Evolutionary conservation across 2,113 vertebrate species (phyloP).

Genomic region (Girardinichthys multiradiatus): DNA sequence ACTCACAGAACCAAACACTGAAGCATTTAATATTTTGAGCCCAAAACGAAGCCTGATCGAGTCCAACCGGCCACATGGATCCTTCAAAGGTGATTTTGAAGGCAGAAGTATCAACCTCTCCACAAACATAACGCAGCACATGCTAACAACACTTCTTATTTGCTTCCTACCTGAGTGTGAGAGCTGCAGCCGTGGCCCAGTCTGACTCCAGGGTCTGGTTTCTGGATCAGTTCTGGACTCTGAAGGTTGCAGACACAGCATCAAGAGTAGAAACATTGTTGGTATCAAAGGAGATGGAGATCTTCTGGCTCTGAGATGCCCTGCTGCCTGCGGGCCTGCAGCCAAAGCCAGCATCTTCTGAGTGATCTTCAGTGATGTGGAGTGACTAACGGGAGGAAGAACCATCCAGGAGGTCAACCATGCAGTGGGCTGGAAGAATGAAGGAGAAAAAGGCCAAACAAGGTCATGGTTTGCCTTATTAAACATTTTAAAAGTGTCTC

Average conservation of each 20-base stretch:
- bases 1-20: too few relatives aligned
- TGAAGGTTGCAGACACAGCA: conserved; percentile 35
- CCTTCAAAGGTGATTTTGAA: too few relatives aligned
- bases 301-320: neutral
- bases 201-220: conserved; percentile 38
- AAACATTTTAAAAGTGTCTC: too few relatives aligned
- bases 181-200: conserved; percentile 56
- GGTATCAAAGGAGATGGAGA: neutral
- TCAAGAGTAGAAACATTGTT: conserved; percentile 8
- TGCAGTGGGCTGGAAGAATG: conserved; percentile 5
- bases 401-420: conserved; percentile 19
- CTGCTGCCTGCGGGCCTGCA: neutral
- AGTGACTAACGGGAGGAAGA: neutral
- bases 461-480: too few relatives aligned
- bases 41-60: too few relatives aligned
- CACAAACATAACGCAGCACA: neutral
- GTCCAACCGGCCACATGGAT: too few relatives aligned
- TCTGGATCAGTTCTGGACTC: neutral
- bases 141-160: rapidly evolving
- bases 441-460: neutral
- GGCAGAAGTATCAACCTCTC: too few relatives aligned
- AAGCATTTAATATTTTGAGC: too few relatives aligned
- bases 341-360: conserved; percentile 11
- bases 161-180: conserved; percentile 60
- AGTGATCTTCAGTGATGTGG: neutral